Conservation (phyloP, 1,140 invertebrate genomes). For the Asobara japonica region DNA sequence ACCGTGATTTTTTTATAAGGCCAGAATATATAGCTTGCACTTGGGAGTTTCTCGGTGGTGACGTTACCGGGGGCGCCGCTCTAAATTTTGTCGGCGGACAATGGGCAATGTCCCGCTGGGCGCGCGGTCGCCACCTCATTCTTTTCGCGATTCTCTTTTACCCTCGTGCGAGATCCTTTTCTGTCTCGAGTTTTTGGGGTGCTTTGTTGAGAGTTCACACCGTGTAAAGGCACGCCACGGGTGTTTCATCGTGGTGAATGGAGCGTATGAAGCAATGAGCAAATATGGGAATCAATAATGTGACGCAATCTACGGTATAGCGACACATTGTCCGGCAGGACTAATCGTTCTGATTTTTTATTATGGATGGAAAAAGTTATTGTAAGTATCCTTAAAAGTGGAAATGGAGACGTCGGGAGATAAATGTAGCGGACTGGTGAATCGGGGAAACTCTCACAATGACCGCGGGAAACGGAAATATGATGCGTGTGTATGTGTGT, state of each 20-base stretch:
- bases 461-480: no score
- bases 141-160: not conserved
- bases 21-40: no score
- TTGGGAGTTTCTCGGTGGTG: not conserved
- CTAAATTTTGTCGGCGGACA: constrained; percentile 39
- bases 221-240: not conserved
- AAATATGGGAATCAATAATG: not conserved
- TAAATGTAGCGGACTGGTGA: no score
- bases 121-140: constrained; percentile 13
- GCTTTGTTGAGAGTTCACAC: not conserved
- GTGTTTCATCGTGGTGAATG: not conserved
- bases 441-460: no score
- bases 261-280: not conserved
- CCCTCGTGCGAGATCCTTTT: not conserved
- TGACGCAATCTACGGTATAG: no score
- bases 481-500: no score
- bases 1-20: constrained; percentile 19
- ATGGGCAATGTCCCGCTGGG: constrained; percentile 42
- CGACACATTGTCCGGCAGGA: no score
- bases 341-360: no score
- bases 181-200: not conserved
- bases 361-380: no score
- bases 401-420: no score
- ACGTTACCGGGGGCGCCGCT: not conserved
- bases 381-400: no score